phyloP scores from a whole-genome alignment of 2,888 invertebrate species.

The Stenchaetothrips biformis region DNA sequence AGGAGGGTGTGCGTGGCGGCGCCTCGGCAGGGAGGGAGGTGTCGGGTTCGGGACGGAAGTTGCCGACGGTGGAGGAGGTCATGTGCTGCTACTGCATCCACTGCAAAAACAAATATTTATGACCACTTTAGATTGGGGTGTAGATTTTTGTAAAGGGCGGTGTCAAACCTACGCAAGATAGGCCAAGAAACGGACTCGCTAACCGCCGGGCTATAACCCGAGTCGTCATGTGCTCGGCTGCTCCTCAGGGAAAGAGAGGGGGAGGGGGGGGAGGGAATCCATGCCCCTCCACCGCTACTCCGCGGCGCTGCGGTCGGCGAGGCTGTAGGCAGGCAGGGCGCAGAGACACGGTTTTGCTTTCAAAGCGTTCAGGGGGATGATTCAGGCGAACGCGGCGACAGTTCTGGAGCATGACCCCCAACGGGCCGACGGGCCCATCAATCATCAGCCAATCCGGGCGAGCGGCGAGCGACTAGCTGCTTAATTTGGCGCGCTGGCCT shows the following conservation, averaged over 20 bases:
- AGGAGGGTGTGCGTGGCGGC: not conserved
- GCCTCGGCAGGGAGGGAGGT: not conserved
- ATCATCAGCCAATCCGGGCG: slow-evolving; percentile 1
- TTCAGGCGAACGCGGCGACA: slow-evolving; percentile 14
- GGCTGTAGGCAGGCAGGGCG: not conserved
- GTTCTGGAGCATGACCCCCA: slow-evolving; percentile 5
- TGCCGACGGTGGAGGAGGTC: not conserved
- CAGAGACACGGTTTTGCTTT: slow-evolving; percentile 17
- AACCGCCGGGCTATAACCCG: too few relatives aligned
- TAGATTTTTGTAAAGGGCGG: too few relatives aligned
- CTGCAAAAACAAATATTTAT: too few relatives aligned
- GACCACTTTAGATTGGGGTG: too few relatives aligned
- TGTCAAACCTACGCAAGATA: too few relatives aligned
- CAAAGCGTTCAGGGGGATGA: slow-evolving; percentile 13
- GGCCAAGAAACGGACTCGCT: too few relatives aligned
- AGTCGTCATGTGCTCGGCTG: not conserved
- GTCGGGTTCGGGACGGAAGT: not conserved
- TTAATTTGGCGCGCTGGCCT: not conserved
- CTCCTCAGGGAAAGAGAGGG: not conserved
- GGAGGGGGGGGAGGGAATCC: not conserved
- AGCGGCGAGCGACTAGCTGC: not conserved
- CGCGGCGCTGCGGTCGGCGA: not conserved
- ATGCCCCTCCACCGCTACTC: not conserved
- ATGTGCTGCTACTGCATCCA: too few relatives aligned
- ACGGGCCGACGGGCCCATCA: not conserved